A percentile compares a stretch with the other conserved stretches of the same genome.
Conservation (phyloP, 1,140 invertebrate genomes). For the Lanistes nyassanus region DNA sequence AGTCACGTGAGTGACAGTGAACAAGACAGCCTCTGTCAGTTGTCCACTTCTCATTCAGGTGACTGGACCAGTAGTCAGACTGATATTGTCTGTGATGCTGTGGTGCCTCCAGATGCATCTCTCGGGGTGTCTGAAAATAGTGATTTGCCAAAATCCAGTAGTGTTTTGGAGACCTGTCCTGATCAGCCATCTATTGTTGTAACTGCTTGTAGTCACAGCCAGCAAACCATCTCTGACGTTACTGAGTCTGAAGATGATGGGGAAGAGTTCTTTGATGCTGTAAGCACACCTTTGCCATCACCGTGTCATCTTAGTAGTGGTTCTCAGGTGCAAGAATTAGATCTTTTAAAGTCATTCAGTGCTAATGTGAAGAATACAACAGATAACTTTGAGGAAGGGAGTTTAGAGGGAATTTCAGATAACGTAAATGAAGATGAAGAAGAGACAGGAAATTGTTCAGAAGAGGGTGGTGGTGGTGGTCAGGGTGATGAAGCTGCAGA, state of each 20-base stretch:
- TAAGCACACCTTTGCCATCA: conserved; percentile 32
- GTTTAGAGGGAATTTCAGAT: neutral
- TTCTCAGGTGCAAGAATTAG: neutral
- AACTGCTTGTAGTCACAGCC: conserved; percentile 22
- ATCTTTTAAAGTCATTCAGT: no score
- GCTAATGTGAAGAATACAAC: conserved; percentile 9
- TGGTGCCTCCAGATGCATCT: conserved; percentile 5
- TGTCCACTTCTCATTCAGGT: neutral
- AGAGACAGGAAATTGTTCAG: no score
- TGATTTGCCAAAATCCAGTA: neutral
- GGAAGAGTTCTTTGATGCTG: conserved; percentile 45
- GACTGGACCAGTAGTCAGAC: no score
- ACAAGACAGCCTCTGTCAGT: neutral
- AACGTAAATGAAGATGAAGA: conserved; percentile 1
- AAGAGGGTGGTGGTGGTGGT: neutral
- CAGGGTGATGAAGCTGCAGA: neutral
- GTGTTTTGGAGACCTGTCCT: neutral
- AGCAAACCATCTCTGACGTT: neutral
- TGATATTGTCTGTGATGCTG: neutral
- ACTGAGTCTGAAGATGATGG: conserved; percentile 30
- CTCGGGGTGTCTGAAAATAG: neutral
- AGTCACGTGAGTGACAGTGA: neutral
- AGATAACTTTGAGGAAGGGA: conserved; percentile 5
- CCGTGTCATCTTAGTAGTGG: neutral
- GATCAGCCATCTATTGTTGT: conserved; percentile 10